Base-by-base conservation (phyloP, 2,888 invertebrate species). In the Tetrapedia diversipes region DNA sequence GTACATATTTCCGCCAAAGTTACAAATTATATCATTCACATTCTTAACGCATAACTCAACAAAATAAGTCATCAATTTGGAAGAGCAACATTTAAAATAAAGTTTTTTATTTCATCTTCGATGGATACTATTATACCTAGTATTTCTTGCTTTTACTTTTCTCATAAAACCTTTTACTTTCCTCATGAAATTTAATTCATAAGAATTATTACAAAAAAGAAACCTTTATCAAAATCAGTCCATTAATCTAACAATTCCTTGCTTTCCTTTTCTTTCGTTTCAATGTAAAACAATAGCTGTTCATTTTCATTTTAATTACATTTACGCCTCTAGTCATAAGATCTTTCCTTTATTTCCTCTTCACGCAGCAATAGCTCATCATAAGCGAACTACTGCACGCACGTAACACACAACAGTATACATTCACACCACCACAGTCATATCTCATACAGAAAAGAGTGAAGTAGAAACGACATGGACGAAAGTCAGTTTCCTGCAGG, bases 401-500 rank as follows among this genome's bases (percentile, higher is more conserved):
- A n/a, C n/a, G n/a, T n/a, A n/a, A n/a, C n/a, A n/a, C n/a, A n/a
- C n/a, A n/a, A n/a, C n/a, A n/a, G n/a, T n/a, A n/a, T n/a, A n/a
- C n/a, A n/a, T n/a, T n/a, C n/a, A n/a, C n/a, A n/a, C n/a, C n/a
- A n/a, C n/a, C n/a, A n/a, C n/a, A n/a, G n/a, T n/a, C n/a, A n/a
- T 4, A 24, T 3, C 14, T 49, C 14, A 0, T 53, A 32, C 19
- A 53, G 11, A 10, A 19, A n/a, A 32, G 29, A 2, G 6, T 14
- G 39, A 24, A 22, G 14, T 4, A 39, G 37, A 56, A 37, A 19
- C n/a, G 16, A 14, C 19, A 3, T 11, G 60, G 51, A 32, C 53
- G 24, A 53, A 24, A 53, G 45, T 45, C 3, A 54, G 67, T 56
- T 51, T 32, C 39, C 45, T 16, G 16, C 27, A 24, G 22, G 56